These are phyloP conservation scores for crab-eating macaque (Macaca fascicularis) DNA, from an alignment of 2,113 vertebrate genomes.

Conservation along the genomic window T2T-MFA8v1.1 NC_088377.1:174180001-174180500, in stretches of 20 bases:
- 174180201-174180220: neutral
- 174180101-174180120: conserved; percentile 2
- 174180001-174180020: neutral
- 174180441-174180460: neutral
- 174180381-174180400: neutral
- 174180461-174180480: neutral
- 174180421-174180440: neutral
- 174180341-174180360: neutral
- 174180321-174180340: neutral
- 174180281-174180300: neutral
- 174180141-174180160: neutral
- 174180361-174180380: conserved; percentile 18
- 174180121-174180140: neutral
- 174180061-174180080: neutral
- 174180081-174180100: neutral
- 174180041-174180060: neutral
- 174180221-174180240: conserved; percentile 4
- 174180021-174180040: neutral
- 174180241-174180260: neutral
- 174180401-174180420: neutral
- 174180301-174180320: neutral
- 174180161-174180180: neutral
- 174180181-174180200: neutral
- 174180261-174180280: neutral
- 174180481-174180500: neutral